phyloP scores from a whole-genome alignment of 1,140 invertebrate species.

The Colletes latitarsis region DNA sequence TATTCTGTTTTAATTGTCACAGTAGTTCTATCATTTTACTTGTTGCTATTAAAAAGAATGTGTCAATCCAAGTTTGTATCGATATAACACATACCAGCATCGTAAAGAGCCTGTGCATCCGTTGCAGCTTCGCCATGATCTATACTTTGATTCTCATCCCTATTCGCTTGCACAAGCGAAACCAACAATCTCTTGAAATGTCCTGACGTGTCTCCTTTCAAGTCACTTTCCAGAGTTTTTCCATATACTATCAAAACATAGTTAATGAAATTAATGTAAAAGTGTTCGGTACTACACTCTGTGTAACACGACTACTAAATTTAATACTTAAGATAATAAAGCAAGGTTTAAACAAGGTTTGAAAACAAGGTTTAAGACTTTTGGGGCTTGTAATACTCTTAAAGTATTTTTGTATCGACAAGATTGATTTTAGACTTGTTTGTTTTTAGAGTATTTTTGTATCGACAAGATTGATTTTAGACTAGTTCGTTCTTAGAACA shows the following conservation, averaged over 20 bases:
- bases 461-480: too few relatives aligned
- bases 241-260: slow-evolving; percentile 87
- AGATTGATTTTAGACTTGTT: too few relatives aligned
- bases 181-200: slow-evolving; percentile 95
- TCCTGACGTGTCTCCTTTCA: slow-evolving; percentile 96
- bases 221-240: slow-evolving; percentile 91
- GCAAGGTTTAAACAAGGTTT: too few relatives aligned
- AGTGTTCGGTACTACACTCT: too few relatives aligned
- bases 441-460: too few relatives aligned
- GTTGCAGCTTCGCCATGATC: slow-evolving; percentile 79
- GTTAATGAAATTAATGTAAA: slow-evolving; percentile 1
- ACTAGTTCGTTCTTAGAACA: too few relatives aligned
- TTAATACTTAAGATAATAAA: background rate
- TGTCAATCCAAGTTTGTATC: background rate
- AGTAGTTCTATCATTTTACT: background rate
- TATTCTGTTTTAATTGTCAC: background rate
- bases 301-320: background rate
- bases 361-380: too few relatives aligned
- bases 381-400: too few relatives aligned
- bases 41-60: background rate
- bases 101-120: slow-evolving; percentile 83
- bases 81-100: slow-evolving; percentile 81
- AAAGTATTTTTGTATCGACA: too few relatives aligned
- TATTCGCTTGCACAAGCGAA: slow-evolving; percentile 90
- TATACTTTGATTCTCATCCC: slow-evolving; percentile 89